phyloP scores from a whole-genome alignment of 1,140 invertebrate species.

The Megathymus violae region DNA sequence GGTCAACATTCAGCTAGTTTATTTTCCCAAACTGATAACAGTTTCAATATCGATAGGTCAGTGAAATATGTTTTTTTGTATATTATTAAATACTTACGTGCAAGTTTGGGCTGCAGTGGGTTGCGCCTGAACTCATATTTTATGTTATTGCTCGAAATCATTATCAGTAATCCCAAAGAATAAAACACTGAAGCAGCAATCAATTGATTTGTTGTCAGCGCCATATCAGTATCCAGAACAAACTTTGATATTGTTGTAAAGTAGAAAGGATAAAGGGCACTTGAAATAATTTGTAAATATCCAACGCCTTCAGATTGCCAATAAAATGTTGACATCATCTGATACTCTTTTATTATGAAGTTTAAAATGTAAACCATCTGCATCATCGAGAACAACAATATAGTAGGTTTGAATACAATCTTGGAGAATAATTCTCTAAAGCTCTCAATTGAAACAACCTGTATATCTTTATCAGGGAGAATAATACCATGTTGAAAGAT shows the following conservation, averaged over 20 bases:
- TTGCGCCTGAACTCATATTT: conserved; percentile 77
- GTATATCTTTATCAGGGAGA: conserved; percentile 46
- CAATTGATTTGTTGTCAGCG: conserved; percentile 59
- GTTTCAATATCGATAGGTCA: too few species aligned
- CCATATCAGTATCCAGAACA: conserved; percentile 58
- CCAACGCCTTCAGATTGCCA: conserved; percentile 79
- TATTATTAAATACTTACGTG: conserved; percentile 70
- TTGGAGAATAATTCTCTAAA: conserved; percentile 50
- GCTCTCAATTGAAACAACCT: conserved; percentile 50
- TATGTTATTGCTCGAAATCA: conserved; percentile 74
- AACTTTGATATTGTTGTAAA: conserved; percentile 74
- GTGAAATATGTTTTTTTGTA: too few species aligned
- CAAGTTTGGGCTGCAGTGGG: conserved; percentile 63
- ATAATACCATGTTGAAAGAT: conserved; percentile 60
- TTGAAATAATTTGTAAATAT: conserved; percentile 67
- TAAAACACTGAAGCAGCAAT: conserved; percentile 59
- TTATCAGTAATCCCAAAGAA: conserved; percentile 66
- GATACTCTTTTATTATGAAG: conserved; percentile 66
- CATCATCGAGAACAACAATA: conserved; percentile 63
- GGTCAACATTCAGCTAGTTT: too few species aligned
- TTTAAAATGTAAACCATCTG: conserved; percentile 68
- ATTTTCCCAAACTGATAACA: too few species aligned
- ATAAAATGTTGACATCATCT: conserved; percentile 70
- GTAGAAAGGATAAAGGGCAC: conserved; percentile 70
- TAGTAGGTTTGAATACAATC: conserved; percentile 59